Conservation (phyloP, 1,140 invertebrate genomes). For the Branchinecta lynchi region DNA sequence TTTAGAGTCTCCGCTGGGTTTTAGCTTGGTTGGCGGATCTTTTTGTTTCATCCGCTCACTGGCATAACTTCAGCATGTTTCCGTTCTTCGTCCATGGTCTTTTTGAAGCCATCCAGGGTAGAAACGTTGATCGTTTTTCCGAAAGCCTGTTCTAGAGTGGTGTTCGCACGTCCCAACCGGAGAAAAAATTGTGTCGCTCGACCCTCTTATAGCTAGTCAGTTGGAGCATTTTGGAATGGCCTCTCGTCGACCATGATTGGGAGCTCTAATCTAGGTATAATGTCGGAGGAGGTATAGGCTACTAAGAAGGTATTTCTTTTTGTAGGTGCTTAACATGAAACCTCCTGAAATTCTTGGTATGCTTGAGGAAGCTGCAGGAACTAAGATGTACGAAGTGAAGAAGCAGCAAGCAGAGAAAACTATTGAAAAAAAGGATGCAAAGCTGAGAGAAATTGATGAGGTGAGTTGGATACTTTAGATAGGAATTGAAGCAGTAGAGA, state of each 20-base stretch:
- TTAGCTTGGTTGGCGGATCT: neutral
- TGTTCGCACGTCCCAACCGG: no score
- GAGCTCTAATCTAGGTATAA: no score
- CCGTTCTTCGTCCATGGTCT: no score
- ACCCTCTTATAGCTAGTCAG: no score
- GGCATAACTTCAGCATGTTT: no score
- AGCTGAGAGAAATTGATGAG: conserved; percentile 67
- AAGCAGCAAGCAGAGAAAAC: conserved; percentile 70
- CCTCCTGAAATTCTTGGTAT: conserved; percentile 92
- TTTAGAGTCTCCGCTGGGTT: neutral
- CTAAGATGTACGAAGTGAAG: conserved; percentile 89
- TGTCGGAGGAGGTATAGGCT: no score
- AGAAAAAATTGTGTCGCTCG: no score
- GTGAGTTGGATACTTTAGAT: conserved; percentile 37
- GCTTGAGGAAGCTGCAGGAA: conserved; percentile 99
- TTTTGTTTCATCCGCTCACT: neutral
- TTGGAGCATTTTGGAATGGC: no score
- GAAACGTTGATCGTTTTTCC: no score
- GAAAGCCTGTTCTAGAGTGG: no score
- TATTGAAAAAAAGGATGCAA: conserved; percentile 86
- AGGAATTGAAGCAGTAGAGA: conserved; percentile 13
- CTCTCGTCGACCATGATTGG: no score
- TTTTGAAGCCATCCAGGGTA: no score
- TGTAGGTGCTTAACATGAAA: conserved; percentile 74
- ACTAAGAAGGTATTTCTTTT: neutral